Conservation (phyloP, 2,113 vertebrate genomes). For the Campylomormyrus tamandua region DNA sequence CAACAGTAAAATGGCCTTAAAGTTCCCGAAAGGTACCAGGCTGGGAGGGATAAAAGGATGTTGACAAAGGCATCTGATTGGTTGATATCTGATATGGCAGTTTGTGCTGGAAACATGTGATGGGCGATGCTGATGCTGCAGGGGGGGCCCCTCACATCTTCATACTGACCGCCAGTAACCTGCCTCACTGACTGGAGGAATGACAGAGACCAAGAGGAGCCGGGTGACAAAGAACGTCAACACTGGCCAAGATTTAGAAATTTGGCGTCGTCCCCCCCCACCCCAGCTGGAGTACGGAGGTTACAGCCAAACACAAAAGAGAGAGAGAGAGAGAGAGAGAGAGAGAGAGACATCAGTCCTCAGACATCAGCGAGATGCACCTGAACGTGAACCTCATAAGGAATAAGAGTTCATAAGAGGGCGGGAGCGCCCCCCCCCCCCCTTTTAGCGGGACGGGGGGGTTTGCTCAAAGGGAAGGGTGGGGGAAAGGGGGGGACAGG, state of each 20-base stretch:
- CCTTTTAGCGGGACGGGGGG: too few relatives aligned
- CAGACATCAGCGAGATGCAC: neutral
- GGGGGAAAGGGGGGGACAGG: too few relatives aligned
- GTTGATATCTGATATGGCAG: neutral
- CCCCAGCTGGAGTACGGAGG: neutral
- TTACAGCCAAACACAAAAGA: neutral
- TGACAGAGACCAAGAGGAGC: neutral
- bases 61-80: neutral
- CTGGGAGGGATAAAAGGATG: neutral
- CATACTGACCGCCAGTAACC: neutral
- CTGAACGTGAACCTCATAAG: neutral
- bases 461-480: too few relatives aligned
- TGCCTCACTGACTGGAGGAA: neutral
- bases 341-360: too few relatives aligned
- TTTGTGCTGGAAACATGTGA: neutral
- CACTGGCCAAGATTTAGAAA: neutral
- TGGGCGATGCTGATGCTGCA: neutral
- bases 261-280: too few relatives aligned
- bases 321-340: neutral
- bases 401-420: neutral
- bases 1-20: neutral
- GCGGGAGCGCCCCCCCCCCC: neutral
- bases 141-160: neutral
- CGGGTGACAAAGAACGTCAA: neutral
- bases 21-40: neutral